phyloP scores from a whole-genome alignment of 2,888 invertebrate species.

The Eilema caniola region DNA sequence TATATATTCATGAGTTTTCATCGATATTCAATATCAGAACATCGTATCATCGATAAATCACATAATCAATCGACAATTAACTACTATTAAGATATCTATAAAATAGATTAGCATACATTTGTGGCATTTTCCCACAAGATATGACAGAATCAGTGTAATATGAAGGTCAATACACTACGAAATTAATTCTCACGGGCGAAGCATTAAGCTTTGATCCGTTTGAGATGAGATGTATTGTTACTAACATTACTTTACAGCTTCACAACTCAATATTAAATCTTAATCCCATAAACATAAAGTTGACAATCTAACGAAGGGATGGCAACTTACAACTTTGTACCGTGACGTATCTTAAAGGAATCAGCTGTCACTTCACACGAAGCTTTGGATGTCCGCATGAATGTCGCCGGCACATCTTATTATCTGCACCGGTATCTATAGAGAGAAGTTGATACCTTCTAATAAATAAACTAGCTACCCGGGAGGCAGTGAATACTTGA shows the following conservation, averaged over 20 bases:
- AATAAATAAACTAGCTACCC: constrained; percentile 37
- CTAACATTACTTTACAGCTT: constrained; percentile 46
- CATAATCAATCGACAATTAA: constrained; percentile 37
- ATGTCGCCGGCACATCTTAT: constrained; percentile 59
- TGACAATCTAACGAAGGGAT: constrained; percentile 20
- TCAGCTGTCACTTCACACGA: constrained; percentile 81
- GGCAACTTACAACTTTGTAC: constrained; percentile 40
- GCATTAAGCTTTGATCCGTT: constrained; percentile 73
- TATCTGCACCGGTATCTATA: constrained; percentile 43
- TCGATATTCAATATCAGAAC: constrained; percentile 21
- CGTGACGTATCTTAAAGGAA: constrained; percentile 68
- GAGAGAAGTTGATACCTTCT: constrained; percentile 36
- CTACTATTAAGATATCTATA: constrained; percentile 46
- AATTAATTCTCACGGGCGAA: constrained; percentile 82
- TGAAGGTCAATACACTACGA: constrained; percentile 77
- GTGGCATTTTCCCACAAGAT: constrained; percentile 68
- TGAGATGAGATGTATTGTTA: constrained; percentile 71
- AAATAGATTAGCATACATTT: constrained; percentile 56
- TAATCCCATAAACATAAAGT: constrained; percentile 45
- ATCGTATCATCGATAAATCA: constrained; percentile 22
- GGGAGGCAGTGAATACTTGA: constrained; percentile 1
- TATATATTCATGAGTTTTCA: constrained; percentile 33
- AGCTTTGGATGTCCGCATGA: constrained; percentile 69
- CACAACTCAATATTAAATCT: constrained; percentile 40
- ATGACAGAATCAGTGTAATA: constrained; percentile 68